A percentile compares a stretch with the other conserved stretches of the same genome.
Evolutionary conservation across 2,113 vertebrate species (phyloP).

Genomic region (Sceloporus tristichus): DNA sequence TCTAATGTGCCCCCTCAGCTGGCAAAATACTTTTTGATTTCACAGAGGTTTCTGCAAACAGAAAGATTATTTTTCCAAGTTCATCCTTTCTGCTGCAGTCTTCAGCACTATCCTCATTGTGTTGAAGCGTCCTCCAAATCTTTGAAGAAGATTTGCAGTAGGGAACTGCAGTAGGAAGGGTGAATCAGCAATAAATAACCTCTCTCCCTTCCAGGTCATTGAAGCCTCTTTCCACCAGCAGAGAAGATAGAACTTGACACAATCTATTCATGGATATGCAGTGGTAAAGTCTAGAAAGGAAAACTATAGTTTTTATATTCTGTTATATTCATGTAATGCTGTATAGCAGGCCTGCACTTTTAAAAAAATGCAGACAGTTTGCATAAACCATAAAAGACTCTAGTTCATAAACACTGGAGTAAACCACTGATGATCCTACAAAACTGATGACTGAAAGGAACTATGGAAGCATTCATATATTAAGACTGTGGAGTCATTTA

Average conservation of each 20-base stretch:
- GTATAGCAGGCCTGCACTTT: neutral
- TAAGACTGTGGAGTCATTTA: slow-evolving; percentile 23
- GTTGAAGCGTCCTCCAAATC: neutral
- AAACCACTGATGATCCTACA: neutral
- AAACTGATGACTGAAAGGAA: neutral
- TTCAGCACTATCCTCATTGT: neutral
- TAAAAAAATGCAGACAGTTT: slow-evolving; percentile 13
- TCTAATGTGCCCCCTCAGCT: neutral
- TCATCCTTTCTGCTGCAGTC: neutral
- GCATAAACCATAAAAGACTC: slow-evolving; percentile 32
- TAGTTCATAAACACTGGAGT: neutral
- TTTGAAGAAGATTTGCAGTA: neutral
- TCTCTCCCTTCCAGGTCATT: neutral
- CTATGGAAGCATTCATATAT: neutral
- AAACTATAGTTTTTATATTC: neutral
- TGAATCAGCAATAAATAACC: neutral
- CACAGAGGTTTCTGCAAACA: no score
- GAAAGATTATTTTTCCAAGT: neutral
- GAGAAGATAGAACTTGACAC: neutral
- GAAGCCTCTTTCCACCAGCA: neutral
- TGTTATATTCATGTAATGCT: neutral
- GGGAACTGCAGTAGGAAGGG: neutral
- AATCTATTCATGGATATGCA: neutral
- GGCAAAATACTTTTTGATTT: no score
- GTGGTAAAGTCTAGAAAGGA: no score